Conservation (phyloP, 2,888 invertebrate genomes). For the Tipula confusa region DNA sequence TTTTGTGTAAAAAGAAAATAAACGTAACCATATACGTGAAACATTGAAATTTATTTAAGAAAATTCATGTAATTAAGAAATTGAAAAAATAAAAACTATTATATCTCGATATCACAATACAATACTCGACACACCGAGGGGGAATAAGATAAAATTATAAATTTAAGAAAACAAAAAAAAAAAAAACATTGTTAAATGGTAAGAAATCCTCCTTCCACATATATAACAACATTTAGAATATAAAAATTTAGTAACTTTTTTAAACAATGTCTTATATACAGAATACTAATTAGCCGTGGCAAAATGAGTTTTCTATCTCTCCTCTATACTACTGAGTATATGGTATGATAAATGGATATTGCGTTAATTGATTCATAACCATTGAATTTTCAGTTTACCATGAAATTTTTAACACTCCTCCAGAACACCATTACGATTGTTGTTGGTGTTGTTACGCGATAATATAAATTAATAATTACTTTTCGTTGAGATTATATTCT, state of each 20-base stretch:
- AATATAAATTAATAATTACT: slow-evolving; percentile 12
- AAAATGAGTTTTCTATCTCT: neutral
- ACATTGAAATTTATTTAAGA: slow-evolving; percentile 3
- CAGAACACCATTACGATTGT: neutral
- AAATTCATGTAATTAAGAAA: neutral
- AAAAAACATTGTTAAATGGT: neutral
- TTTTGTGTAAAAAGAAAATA: neutral
- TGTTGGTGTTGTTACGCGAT: neutral
- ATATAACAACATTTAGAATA: neutral
- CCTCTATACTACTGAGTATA: neutral
- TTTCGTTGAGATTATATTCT: neutral
- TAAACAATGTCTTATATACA: neutral
- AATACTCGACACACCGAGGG: neutral
- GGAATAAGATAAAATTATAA: neutral
- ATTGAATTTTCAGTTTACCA: neutral
- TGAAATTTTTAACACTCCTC: neutral
- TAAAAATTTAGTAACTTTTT: neutral
- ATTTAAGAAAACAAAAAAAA: neutral
- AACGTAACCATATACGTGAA: slow-evolving; percentile 3
- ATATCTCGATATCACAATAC: neutral
- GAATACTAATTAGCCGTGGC: slow-evolving; percentile 7
- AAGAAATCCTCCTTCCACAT: neutral
- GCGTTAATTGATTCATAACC: slow-evolving; percentile 14
- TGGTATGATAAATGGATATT: neutral
- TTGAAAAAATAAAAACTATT: neutral